Base-by-base conservation (phyloP, 2,113 vertebrate species). In the Carettochelys insculpta region DNA sequence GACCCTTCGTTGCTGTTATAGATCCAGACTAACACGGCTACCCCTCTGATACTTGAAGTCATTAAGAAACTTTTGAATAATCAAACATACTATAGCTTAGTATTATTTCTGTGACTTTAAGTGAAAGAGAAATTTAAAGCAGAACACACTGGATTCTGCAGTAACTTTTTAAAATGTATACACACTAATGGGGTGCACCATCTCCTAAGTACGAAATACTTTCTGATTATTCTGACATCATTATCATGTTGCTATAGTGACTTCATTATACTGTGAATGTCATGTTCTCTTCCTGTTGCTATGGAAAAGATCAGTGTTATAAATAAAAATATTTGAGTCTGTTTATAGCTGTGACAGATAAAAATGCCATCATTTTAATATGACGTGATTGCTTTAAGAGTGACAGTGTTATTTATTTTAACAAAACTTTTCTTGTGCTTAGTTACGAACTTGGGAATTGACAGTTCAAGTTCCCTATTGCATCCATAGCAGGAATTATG, bases 401-500 rank as follows among this genome's bases (percentile, higher is more conserved):
- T 4, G 78, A 14, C 89, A 25, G 0, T 25, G 0, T 52, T n/a
- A n/a, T n/a, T n/a, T n/a, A 5, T 50, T 77, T 73, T 80, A 8
- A 5, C 19, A 75, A 6, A 53, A 87, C 87, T 19, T 87, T 53
- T 45, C 45, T 2, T 3, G 11, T 58, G 88, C 68, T 1, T 14
- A 85, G 56, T 53, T n/a, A 16, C 12, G 47, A 4, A 27, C 34
- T 0, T 56, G 94, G 80, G 22, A n/a, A 1, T 10, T 24, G 79
- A 82, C 79, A 2, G 84, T 81, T 45, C 80, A 83, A 1, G 3
- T 8, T 83, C 48, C 48, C 48, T 50, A 90, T 88, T 93, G 94
- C 41, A 20, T 56, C 27, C 91, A 94, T 86, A 95, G 93, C 91
- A 96, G 92, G 80, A 90, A 95, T 95, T 90, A 94, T 94, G 95